These are phyloP conservation scores for Apamea monoglypha DNA, from an alignment of 2,888 invertebrate species.

Conservation along the genomic window DNA sequence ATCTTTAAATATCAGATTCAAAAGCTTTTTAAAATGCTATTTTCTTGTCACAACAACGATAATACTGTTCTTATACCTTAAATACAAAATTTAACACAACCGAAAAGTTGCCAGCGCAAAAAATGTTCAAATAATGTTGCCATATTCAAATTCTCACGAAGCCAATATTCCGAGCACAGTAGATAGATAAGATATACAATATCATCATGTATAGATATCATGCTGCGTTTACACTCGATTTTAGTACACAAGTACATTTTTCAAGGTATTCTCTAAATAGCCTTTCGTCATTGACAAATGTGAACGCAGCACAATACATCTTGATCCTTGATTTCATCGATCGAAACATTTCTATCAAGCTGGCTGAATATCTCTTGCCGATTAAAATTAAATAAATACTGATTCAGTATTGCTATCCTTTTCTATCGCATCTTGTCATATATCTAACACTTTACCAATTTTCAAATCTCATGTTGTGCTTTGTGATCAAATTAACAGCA, in stretches of 20 bases:
- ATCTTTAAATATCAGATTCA: background rate
- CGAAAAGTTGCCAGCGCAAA: slow-evolving; percentile 49
- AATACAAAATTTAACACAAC: slow-evolving; percentile 57
- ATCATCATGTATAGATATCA: slow-evolving; percentile 40
- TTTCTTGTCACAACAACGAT: slow-evolving; percentile 63
- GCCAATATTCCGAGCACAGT: slow-evolving; percentile 63
- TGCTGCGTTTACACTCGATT: slow-evolving; percentile 49
- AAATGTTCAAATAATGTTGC: slow-evolving; percentile 39
- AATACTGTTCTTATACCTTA: slow-evolving; percentile 65
- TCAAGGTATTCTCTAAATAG: slow-evolving; percentile 45
- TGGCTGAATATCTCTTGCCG: slow-evolving; percentile 44
- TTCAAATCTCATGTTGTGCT: background rate
- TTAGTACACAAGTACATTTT: slow-evolving; percentile 41
- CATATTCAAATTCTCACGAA: slow-evolving; percentile 66
- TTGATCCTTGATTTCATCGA: slow-evolving; percentile 24
- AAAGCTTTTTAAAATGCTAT: slow-evolving; percentile 18
- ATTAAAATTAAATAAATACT: slow-evolving; percentile 50
- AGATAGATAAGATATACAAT: slow-evolving; percentile 46
- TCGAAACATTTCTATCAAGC: slow-evolving; percentile 56
- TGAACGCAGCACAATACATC: slow-evolving; percentile 36
- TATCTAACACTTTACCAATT: background rate
- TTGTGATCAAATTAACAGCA: background rate
- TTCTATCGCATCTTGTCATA: slow-evolving; percentile 7
- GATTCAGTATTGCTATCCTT: slow-evolving; percentile 43
- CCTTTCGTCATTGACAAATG: slow-evolving; percentile 38